Evolutionary conservation across 2,888 invertebrate genomes (phyloP).

Genomic region (Podotricha telesiphe): DNA sequence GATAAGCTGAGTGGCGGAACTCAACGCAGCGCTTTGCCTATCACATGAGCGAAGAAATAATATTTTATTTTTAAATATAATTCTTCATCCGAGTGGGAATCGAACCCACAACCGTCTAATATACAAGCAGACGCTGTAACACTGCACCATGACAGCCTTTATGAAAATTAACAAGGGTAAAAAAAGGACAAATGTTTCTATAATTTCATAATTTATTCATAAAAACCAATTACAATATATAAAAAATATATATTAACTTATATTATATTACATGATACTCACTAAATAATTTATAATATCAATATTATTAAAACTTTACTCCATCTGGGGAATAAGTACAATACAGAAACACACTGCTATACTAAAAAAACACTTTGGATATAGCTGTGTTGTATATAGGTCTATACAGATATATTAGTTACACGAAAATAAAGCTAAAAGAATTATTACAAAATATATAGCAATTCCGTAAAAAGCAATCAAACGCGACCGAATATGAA

Average conservation of each 20-base stretch:
- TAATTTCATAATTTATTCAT: slow-evolving; percentile 40
- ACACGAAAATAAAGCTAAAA: not conserved
- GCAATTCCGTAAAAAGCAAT: too few relatives aligned
- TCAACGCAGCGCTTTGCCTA: too few relatives aligned
- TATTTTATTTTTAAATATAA: too few relatives aligned
- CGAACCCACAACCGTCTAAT: too few relatives aligned
- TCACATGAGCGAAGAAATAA: too few relatives aligned
- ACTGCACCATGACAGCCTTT: too few relatives aligned
- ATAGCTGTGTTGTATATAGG: slow-evolving; percentile 51
- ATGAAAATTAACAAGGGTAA: too few relatives aligned
- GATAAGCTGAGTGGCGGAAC: too few relatives aligned
- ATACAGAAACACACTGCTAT: slow-evolving; percentile 11
- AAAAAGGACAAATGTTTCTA: not conserved
- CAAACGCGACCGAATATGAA: not conserved
- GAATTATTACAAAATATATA: not conserved
- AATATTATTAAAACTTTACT: slow-evolving; percentile 34
- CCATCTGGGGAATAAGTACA: slow-evolving; percentile 44
- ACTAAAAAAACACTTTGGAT: slow-evolving; percentile 62
- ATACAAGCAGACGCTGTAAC: too few relatives aligned
- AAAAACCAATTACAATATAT: slow-evolving; percentile 40
- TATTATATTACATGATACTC: slow-evolving; percentile 32
- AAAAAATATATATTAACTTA: slow-evolving; percentile 31
- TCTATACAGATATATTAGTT: slow-evolving; percentile 22
- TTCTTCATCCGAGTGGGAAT: too few relatives aligned
- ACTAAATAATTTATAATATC: slow-evolving; percentile 33